Evolutionary conservation across 1,140 invertebrate species (phyloP), one percentile per base, ranked within the genome.

Genomic region (Nephila pilipes): DNA sequence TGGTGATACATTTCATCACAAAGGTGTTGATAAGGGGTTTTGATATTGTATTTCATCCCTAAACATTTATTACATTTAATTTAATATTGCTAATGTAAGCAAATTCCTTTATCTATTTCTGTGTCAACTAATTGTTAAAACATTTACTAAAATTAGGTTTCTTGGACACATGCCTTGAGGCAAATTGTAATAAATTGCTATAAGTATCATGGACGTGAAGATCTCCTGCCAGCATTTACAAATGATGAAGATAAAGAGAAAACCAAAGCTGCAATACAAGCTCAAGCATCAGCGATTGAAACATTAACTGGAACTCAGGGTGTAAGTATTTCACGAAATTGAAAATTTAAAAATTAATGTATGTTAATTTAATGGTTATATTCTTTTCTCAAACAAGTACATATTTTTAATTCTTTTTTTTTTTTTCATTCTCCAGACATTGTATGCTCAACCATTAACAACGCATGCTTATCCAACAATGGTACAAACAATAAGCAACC

Each of bases 121-220:
- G 2, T 0, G n/a, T 0, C 25, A 12, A 2, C 94, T 65, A 65
- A 65, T 65, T 8, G 14, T 25, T 65, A 29, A 65, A 65, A 14
- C 2, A 12, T 29, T 3, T 75, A 6, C 1, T 20, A 46, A 46
- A 20, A 32, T 1, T 95, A 99, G 98, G 99, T 99, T 94, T 99
- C 98, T 55, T 99, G 99, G 99, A 99, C 99, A 20, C 98, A 99
- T 95, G 99, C 99, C n/a, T 96, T 99, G 89, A 96, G 99, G 36
- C 98, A 99, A 96, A 99, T 99, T 94, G 99, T 99, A 69, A 98
- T 99, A 95, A 99, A 99, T 96, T 99, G 99, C 96, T 99, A 99
- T 85, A 99, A 99, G 96, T 99, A 98, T 96, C 99, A 99, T 96
- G 98, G 98, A 1, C 96, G 99, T 94, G 98, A 99, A 96, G 99